phyloP scores from a whole-genome alignment of 92 coral and sea anemone species.

The Epizoanthus stellaris region DNA sequence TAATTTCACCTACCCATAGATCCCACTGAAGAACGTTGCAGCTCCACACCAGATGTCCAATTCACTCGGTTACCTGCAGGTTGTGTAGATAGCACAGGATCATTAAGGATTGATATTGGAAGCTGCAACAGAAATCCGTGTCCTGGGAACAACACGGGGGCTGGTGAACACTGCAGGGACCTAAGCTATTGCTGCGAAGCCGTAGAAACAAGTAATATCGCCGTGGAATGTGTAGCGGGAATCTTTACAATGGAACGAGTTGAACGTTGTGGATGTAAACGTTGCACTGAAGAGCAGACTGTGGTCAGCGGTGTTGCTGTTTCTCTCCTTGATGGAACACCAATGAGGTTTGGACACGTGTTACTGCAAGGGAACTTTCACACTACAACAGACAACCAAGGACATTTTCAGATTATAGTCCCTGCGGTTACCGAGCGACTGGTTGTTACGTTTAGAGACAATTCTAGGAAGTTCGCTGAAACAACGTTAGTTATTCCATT shows the following conservation, averaged over 20 bases:
- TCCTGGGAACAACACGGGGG: background rate
- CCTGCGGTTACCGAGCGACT: constrained; percentile 31
- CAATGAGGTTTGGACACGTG: constrained; percentile 48
- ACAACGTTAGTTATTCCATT: constrained; percentile 45
- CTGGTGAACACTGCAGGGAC: background rate
- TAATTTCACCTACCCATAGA: background rate
- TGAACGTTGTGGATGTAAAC: constrained; percentile 40
- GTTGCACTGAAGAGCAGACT: constrained; percentile 18
- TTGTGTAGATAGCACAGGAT: constrained; percentile 30
- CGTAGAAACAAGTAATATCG: background rate
- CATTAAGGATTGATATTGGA: constrained; percentile 36
- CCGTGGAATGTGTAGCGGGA: constrained; percentile 26
- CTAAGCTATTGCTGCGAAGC: constrained; percentile 43
- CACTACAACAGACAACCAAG: constrained; percentile 36
- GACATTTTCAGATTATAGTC: constrained; percentile 39
- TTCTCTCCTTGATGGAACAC: constrained; percentile 32
- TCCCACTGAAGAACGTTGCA: constrained; percentile 27
- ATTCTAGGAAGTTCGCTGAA: constrained; percentile 29
- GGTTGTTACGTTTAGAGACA: constrained; percentile 49
- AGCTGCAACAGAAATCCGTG: constrained; percentile 41
- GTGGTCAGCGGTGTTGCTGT: constrained; percentile 45
- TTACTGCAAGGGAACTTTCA: constrained; percentile 20
- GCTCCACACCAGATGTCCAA: background rate
- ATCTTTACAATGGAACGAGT: constrained; percentile 24
- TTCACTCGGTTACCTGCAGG: constrained; percentile 46